Evolutionary conservation across 2,113 vertebrate species (phyloP).

Genomic region (Pavo muticus): DNA sequence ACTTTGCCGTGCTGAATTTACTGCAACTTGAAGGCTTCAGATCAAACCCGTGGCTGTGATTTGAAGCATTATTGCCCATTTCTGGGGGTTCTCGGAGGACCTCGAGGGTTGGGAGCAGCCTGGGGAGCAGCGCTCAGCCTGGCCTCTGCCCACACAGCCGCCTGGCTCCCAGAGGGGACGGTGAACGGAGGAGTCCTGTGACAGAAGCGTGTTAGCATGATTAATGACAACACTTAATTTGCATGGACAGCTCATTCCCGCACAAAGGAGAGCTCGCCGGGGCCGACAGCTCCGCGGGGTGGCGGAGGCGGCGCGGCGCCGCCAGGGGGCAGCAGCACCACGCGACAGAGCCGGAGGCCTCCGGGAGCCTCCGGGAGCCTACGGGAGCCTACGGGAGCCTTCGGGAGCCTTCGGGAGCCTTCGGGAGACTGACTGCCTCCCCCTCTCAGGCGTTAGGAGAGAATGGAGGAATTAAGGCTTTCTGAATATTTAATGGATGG

Average conservation of each 20-base stretch:
- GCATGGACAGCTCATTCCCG: not conserved
- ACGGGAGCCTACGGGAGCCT: not conserved
- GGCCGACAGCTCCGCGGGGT: not conserved
- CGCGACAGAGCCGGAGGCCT: not conserved
- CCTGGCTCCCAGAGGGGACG: not conserved
- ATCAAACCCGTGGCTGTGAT: not conserved
- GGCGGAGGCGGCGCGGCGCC: not conserved
- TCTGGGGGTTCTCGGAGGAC: accelerated
- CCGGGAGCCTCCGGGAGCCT: no score
- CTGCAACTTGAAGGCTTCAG: not conserved
- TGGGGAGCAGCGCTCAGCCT: no score
- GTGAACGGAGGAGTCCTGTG: accelerated
- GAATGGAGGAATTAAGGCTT: conserved; percentile 60
- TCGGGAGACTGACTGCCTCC: no score
- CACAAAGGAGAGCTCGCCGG: not conserved
- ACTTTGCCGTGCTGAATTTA: not conserved
- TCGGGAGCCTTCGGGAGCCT: no score
- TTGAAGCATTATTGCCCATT: accelerated
- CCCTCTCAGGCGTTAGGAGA: not conserved
- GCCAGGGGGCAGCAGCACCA: conserved; percentile 69
- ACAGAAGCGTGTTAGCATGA: not conserved
- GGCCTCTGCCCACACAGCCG: accelerated
- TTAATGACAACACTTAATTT: not conserved
- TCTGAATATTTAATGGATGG: conserved; percentile 67
- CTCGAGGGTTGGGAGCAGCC: no score